Evolutionary conservation across 1,140 invertebrate species (phyloP).

Genomic region (Heliconius melpomene): DNA sequence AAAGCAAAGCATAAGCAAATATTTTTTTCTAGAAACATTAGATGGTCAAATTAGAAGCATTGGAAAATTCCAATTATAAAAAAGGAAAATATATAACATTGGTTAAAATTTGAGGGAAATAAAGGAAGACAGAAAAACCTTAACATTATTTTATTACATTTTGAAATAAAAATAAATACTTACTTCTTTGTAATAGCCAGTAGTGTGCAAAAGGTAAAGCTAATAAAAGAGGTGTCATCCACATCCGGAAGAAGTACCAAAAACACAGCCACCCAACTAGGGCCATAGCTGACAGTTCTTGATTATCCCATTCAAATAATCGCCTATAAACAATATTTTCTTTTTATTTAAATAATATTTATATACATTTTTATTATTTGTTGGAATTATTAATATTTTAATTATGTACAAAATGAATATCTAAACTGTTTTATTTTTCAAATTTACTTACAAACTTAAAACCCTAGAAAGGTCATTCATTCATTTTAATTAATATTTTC

Average conservation of each 20-base stretch:
- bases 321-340: slow-evolving; percentile 42
- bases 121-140: no score
- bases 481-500: not conserved
- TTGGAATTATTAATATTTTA: not conserved
- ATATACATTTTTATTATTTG: not conserved
- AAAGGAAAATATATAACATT: no score
- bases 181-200: slow-evolving; percentile 63
- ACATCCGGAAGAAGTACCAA: slow-evolving; percentile 70
- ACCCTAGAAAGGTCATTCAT: not conserved
- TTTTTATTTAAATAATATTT: not conserved
- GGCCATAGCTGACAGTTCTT: slow-evolving; percentile 60
- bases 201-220: slow-evolving; percentile 62
- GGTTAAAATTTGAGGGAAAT: no score
- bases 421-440: not conserved
- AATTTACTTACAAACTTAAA: not conserved
- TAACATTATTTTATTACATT: no score
- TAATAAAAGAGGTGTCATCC: slow-evolving; percentile 67
- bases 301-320: slow-evolving; percentile 71
- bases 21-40: no score
- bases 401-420: not conserved
- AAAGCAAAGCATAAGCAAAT: no score
- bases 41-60: no score
- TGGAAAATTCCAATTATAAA: no score
- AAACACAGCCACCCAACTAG: slow-evolving; percentile 63
- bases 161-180: no score